Evolutionary conservation across 30 jellyfish, hydroid and myxozoan genomes (phyloP).

Genomic region (Hydra vulgaris): DNA sequence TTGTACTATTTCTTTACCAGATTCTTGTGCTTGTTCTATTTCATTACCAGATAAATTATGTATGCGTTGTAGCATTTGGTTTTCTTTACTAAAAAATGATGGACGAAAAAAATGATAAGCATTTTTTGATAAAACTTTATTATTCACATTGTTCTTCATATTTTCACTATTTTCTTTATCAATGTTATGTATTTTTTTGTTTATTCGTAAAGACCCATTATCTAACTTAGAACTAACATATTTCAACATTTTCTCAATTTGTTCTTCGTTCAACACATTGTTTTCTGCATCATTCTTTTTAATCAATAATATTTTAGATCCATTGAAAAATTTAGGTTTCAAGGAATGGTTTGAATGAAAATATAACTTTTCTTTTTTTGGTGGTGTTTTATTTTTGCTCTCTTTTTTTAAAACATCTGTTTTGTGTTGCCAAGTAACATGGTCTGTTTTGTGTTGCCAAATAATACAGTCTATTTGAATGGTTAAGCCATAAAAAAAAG

Average conservation of each 20-base stretch:
- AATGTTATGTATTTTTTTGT: too few relatives aligned
- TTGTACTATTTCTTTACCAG: slow-evolving; percentile 12
- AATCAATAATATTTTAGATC: not conserved
- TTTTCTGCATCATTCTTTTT: not conserved
- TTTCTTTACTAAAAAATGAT: not conserved
- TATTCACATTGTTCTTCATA: not conserved
- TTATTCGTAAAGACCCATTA: not conserved
- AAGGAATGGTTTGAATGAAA: not conserved
- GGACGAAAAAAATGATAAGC: not conserved
- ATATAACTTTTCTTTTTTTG: not conserved
- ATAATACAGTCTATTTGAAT: slow-evolving; percentile 9
- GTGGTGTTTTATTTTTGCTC: not conserved
- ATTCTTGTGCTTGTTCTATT: slow-evolving; percentile 7
- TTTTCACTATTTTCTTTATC: not conserved
- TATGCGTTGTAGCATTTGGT: not conserved
- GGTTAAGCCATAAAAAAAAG: slow-evolving; percentile 1
- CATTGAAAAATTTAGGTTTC: not conserved
- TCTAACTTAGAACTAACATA: not conserved
- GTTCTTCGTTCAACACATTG: not conserved
- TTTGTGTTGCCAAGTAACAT: not conserved
- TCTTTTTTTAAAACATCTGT: not conserved
- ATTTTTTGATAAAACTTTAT: not conserved
- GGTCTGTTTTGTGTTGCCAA: slow-evolving; percentile 1
- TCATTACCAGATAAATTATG: slow-evolving; percentile 5
- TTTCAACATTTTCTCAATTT: not conserved